These are phyloP conservation scores for Drosophila dives DNA, from an alignment of 2,888 invertebrate species.

Conservation along the genomic window DNA sequence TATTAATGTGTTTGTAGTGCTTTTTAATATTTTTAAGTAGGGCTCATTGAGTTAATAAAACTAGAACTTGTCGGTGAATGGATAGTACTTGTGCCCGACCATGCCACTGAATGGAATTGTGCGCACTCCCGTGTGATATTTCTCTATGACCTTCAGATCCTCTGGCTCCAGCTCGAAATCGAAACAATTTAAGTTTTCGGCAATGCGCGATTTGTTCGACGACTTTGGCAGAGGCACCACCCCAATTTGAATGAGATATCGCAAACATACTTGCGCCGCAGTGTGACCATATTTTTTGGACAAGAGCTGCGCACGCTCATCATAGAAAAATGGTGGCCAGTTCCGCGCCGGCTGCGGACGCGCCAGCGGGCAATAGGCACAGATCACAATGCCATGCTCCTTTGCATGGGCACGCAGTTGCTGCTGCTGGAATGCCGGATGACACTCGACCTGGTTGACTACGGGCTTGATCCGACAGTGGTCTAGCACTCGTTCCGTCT, in stretches of 20 bases:
- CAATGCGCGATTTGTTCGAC: slow-evolving; percentile 85
- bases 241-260: slow-evolving; percentile 87
- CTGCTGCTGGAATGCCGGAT: slow-evolving; percentile 83
- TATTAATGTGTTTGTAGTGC: slow-evolving; percentile 19
- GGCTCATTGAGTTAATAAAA: slow-evolving; percentile 8
- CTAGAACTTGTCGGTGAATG: slow-evolving; percentile 81
- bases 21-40: slow-evolving; percentile 34
- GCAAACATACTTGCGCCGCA: slow-evolving; percentile 87
- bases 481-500: slow-evolving; percentile 79
- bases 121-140: slow-evolving; percentile 74
- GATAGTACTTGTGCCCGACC: slow-evolving; percentile 81
- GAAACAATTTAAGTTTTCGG: slow-evolving; percentile 87
- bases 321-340: slow-evolving; percentile 85
- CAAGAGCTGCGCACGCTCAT: slow-evolving; percentile 85
- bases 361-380: slow-evolving; percentile 91
- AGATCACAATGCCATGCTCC: slow-evolving; percentile 87
- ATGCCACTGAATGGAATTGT: slow-evolving; percentile 82
- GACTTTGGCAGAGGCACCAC: slow-evolving; percentile 87
- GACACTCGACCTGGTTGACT: slow-evolving; percentile 84
- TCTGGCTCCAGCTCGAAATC: slow-evolving; percentile 86
- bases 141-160: slow-evolving; percentile 83
- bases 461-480: slow-evolving; percentile 82
- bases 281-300: slow-evolving; percentile 88
- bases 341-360: slow-evolving; percentile 87
- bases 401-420: slow-evolving; percentile 89